Conservation (phyloP, 2,797 vertebrate species). For the Cossypha heuglini region DNA sequence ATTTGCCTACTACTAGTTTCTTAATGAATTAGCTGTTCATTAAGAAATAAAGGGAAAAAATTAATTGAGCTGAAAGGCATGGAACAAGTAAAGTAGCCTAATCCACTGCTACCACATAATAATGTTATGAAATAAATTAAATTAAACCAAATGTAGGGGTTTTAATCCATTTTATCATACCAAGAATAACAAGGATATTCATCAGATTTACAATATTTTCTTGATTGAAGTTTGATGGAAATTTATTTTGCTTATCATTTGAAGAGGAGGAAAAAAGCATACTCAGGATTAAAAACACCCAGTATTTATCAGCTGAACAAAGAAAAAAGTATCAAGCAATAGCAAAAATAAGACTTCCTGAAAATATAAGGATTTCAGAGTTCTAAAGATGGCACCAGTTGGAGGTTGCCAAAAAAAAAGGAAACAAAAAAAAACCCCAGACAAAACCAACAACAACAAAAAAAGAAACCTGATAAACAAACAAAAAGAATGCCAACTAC, state of each 20-base stretch:
- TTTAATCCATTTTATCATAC: background rate
- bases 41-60: background rate
- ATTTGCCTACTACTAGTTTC: background rate
- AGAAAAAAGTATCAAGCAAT: background rate
- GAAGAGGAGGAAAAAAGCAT: background rate
- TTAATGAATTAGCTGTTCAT: background rate
- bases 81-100: background rate
- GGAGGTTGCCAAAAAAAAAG: background rate
- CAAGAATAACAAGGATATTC: background rate
- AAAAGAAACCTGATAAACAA: background rate
- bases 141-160: background rate
- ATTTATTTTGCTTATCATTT: background rate
- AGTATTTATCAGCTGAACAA: background rate
- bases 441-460: background rate
- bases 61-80: background rate
- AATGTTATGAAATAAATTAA: background rate
- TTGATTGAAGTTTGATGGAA: background rate
- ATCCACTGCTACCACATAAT: background rate
- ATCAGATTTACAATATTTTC: background rate
- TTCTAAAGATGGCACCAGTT: background rate
- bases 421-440: background rate
- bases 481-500: background rate
- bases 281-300: background rate
- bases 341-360: background rate
- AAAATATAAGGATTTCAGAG: background rate